Base-by-base conservation (phyloP, 2,113 vertebrate species). In the Kryptolebias marmoratus region DNA sequence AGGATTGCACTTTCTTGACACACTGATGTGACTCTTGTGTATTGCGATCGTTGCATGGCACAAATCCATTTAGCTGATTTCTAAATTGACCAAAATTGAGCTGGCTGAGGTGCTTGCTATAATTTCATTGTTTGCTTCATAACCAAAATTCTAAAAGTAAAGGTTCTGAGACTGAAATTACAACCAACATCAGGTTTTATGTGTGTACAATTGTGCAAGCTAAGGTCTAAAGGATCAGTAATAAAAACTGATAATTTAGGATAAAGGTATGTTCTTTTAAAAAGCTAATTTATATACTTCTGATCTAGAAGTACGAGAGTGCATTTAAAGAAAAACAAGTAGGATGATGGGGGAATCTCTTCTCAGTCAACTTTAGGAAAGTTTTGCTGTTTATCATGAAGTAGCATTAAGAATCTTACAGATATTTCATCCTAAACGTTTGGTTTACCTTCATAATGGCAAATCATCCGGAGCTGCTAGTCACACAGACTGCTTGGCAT, bases 101-200 rank as follows among this genome's bases (percentile, higher is more conserved):
- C 56, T 72, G 55, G 50, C 74, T 28, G 30, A 65, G 44, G 64
- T 42, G 1, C 18, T 66, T 63, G 27, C 27, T 47, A 42, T 70
- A 77, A 77, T 67, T 81, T 74, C 63, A 82, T 71, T 59, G 79
- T 63, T 75, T 75, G 66, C 39, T 57, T 76, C 73, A 32, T 22
- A 54, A 49, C 31, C 47, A 48, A 77, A 62, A 31, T 6, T 56
- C 1, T 49, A 68, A 71, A 80, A 80, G 54, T 71, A 48, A 72
- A 71, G 64, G 11, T 28, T 75, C 31, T 63, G 68, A 58, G 53
- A 64, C 63, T 42, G 1, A 50, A 57, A 14, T 49, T 49, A 14
- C 63, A 69, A 16, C 47, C 22, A 64, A 50, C 12, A 69, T n/a
- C 10, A 36, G 27, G 48, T 75, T 68, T 74, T 53, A 44, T 44